phyloP scores from a whole-genome alignment of 1,140 invertebrate genomes.

The Drosophila arawakana region DNA sequence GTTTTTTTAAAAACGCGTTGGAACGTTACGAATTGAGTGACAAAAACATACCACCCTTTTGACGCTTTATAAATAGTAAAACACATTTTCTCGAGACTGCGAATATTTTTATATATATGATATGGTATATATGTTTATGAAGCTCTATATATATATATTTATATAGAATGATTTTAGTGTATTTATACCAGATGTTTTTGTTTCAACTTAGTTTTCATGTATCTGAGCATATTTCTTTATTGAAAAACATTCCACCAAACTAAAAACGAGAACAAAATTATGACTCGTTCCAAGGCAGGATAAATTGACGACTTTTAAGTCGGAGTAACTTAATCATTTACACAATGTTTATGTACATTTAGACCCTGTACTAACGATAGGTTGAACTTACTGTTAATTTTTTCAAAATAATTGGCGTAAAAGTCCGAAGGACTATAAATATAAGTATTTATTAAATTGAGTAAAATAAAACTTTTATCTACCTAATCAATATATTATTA shows the following conservation, averaged over 20 bases:
- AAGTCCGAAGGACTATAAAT: neutral
- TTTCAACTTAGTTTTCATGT: neutral
- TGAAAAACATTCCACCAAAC: slow-evolving; percentile 24
- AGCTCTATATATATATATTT: neutral
- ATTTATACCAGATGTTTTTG: slow-evolving; percentile 33
- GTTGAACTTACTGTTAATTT: too few species aligned
- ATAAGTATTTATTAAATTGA: too few species aligned
- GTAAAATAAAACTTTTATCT: too few species aligned
- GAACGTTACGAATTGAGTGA: too few species aligned
- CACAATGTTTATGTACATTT: neutral
- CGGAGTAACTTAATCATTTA: neutral
- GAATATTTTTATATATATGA: slow-evolving; percentile 3
- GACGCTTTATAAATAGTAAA: too few species aligned
- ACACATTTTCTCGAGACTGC: too few species aligned
- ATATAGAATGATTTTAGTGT: neutral
- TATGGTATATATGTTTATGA: neutral
- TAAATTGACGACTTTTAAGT: neutral
- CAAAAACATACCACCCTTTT: too few species aligned
- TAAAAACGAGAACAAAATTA: neutral
- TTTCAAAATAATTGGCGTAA: neutral
- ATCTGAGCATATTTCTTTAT: slow-evolving; percentile 3
- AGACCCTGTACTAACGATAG: too few species aligned
- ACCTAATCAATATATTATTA: too few species aligned
- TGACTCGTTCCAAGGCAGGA: neutral
- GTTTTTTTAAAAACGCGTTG: too few species aligned